A percentile compares a stretch with the other conserved stretches of the same genome.
phyloP scores from a whole-genome alignment of 2,797 vertebrate species.

The Acanthiza pusilla region DNA sequence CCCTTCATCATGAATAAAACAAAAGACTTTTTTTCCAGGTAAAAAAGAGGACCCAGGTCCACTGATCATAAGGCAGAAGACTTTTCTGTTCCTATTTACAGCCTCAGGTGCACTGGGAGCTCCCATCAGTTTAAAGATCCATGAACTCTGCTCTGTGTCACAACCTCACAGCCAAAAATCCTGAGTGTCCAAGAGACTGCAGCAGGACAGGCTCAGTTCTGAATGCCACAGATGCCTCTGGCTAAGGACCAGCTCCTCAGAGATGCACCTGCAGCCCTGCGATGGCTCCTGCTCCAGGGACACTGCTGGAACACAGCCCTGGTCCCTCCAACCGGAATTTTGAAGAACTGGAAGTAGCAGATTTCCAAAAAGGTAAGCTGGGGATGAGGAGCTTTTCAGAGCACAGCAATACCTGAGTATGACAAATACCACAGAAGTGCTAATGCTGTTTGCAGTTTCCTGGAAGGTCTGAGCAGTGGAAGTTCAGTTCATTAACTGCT shows the following conservation, averaged over 20 bases:
- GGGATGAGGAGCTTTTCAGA: neutral
- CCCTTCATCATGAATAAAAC: neutral
- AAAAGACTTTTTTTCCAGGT: neutral
- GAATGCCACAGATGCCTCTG: neutral
- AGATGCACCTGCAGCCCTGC: neutral
- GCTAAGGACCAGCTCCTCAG: neutral
- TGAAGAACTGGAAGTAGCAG: neutral
- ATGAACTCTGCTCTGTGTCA: neutral
- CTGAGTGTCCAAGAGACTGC: neutral
- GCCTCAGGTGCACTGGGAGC: neutral
- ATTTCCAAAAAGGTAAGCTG: neutral
- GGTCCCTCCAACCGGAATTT: neutral
- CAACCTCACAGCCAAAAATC: neutral
- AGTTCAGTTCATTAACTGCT: constrained; percentile 35
- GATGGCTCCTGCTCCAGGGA: neutral
- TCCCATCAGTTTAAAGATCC: neutral
- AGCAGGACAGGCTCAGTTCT: neutral
- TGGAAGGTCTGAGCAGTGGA: neutral
- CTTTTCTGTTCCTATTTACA: neutral
- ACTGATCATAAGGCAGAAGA: neutral
- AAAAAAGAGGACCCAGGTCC: neutral
- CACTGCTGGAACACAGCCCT: neutral
- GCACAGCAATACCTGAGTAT: neutral
- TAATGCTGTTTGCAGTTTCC: neutral
- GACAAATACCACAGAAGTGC: neutral